Conservation (phyloP, 2,113 vertebrate genomes). For the Haemorhous mexicanus region DNA sequence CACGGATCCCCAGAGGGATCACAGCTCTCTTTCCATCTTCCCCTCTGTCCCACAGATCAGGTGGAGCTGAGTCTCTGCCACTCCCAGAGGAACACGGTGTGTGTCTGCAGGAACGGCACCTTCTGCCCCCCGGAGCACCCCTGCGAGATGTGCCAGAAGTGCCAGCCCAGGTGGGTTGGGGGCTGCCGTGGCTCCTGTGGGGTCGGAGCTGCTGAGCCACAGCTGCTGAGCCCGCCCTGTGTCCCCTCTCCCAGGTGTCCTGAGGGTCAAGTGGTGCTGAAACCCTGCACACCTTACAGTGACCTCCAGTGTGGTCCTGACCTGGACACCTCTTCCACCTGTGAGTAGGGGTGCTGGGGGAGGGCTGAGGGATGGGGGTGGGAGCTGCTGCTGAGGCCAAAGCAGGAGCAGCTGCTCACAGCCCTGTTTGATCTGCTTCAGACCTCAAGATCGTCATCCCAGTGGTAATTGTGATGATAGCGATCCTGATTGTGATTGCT, state of each 20-base stretch:
- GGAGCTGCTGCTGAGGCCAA: not conserved
- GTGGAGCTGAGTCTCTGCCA: constrained; percentile 16
- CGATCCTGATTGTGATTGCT: rapidly evolving
- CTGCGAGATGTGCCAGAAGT: constrained; percentile 61
- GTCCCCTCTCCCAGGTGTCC: not conserved
- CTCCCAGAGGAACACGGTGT: not conserved
- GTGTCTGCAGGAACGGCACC: constrained; percentile 33
- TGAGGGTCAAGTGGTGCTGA: not conserved
- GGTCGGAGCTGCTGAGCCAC: not conserved
- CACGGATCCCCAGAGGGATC: not conserved
- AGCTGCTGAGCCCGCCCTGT: rapidly evolving
- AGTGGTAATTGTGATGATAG: rapidly evolving
- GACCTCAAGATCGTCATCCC: rapidly evolving
- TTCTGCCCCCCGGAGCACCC: constrained; percentile 45
- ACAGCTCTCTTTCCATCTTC: no score
- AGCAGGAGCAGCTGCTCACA: not conserved
- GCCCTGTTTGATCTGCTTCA: not conserved
- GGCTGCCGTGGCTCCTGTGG: rapidly evolving
- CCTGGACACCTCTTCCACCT: rapidly evolving
- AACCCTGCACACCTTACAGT: not conserved
- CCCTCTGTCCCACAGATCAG: not conserved
- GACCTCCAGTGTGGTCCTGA: not conserved
- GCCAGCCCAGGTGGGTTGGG: constrained; percentile 18
- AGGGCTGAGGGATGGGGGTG: not conserved
- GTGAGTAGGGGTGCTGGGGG: not conserved